Evolutionary conservation across 2,888 invertebrate genomes (phyloP), one percentile per base, ranked within the genome.

Genomic region (Chrysolina americana): DNA sequence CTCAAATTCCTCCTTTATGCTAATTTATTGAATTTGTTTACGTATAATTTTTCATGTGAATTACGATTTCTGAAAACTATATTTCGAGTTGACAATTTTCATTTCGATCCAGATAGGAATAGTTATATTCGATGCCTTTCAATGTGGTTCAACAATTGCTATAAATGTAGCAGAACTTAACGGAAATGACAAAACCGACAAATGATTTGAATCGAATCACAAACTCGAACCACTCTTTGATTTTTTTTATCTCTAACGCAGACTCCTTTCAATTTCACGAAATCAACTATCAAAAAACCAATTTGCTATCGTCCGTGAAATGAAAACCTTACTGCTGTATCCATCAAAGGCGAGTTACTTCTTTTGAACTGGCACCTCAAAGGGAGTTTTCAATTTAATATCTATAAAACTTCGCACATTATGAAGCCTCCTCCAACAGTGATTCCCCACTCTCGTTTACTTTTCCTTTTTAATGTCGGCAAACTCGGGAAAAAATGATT

Each of bases 321-420:
- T 65, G 66, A 70, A 73, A 64, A 70, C 70, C 70, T 70, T 70
- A 68, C 68, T 64, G 48, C 47, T 62, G 71, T 75, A 65, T 53
- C 64, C 73, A 62, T 71, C 75, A 73, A 75, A 77, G 73, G 71
- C 47, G 56, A 69, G 71, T 62, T 71, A 73, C 70, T 69, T 78
- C 78, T 81, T 80, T 79, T 81, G 80, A 81, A 75, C 77, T 76
- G 69, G 70, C 69, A 69, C 73, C 65, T 68, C 65, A 73, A 77
- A 79, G 65, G 73, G 73, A 77, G 71, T 77, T 83, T 83, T 81
- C 84, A 83, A 83, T 84, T 83, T 84, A 83, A 82, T 81, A 83
- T 84, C 81, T 79, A 81, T 80, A 80, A 79, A 79, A 82, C 78
- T 81, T 79, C 78, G 79, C 76, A 75, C 80, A 79, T 82, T 81